Evolutionary conservation across 2,797 vertebrate genomes (phyloP).

Genomic region (Eremophila alpestris): DNA sequence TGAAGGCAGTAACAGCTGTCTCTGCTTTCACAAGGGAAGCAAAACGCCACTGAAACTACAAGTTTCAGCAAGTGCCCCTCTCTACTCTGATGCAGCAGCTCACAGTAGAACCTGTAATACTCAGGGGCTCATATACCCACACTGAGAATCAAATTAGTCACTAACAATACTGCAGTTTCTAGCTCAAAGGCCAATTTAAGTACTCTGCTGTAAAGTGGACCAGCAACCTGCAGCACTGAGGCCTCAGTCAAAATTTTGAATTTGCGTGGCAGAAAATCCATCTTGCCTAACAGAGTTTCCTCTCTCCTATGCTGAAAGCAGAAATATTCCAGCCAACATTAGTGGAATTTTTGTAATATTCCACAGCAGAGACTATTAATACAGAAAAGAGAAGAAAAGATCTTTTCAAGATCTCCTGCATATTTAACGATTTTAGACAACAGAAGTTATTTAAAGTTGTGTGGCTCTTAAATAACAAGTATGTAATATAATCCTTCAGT

Average conservation of each 20-base stretch:
- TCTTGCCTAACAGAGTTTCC: not conserved
- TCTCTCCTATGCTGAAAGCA: not conserved
- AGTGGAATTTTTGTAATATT: not conserved
- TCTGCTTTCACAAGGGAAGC: slow-evolving; percentile 2
- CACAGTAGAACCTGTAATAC: not conserved
- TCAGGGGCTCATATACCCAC: not conserved
- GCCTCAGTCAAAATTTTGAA: not conserved
- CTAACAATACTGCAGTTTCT: not conserved
- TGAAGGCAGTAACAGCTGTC: not conserved
- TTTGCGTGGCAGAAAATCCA: not conserved
- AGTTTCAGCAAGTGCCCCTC: not conserved
- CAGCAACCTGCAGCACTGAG: not conserved
- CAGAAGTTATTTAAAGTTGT: not conserved
- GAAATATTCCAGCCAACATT: not conserved
- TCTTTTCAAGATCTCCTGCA: not conserved
- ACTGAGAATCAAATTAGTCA: not conserved
- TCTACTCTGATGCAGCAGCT: not conserved
- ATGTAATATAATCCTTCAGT: not conserved
- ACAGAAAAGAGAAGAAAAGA: not conserved
- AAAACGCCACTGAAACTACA: not conserved
- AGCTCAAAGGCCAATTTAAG: not conserved
- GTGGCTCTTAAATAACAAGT: not conserved
- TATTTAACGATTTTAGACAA: not conserved
- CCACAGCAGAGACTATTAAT: not conserved
- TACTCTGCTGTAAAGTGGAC: not conserved